Evolutionary conservation across 2,888 invertebrate species (phyloP).

Genomic region (Hyposoter dolosus): DNA sequence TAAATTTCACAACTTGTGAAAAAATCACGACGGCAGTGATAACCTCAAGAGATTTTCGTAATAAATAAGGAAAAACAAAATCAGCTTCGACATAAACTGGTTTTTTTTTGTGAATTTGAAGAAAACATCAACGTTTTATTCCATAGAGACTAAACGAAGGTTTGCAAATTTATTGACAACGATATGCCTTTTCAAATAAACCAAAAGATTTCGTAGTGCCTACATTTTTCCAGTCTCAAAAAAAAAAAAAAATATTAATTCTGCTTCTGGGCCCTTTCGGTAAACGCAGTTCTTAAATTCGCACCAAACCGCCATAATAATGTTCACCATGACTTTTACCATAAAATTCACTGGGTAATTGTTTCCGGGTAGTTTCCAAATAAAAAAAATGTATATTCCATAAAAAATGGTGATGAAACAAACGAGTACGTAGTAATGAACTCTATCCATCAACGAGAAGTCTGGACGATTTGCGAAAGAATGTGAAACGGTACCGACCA

Average conservation of each 20-base stretch:
- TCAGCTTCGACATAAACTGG: no score
- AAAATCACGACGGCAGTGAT: no score
- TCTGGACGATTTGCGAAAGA: constrained; percentile 26
- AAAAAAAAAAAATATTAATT: background rate
- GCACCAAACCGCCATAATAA: background rate
- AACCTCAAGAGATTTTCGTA: no score
- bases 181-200: no score
- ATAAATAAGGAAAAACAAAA: no score
- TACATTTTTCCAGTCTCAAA: background rate
- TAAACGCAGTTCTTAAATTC: background rate
- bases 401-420: background rate
- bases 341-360: background rate
- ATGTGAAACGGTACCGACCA: constrained; percentile 32
- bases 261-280: no score
- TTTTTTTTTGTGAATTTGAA: no score
- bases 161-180: no score
- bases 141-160: no score
- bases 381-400: background rate
- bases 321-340: background rate
- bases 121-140: no score
- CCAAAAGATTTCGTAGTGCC: background rate
- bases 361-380: background rate
- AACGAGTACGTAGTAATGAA: background rate
- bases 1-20: background rate
- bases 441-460: constrained; percentile 22